Percentiles rank a stretch among this genome's conserved stretches.
phyloP scores from a whole-genome alignment of 2,113 vertebrate genomes.

The Tympanuchus pallidicinctus region DNA sequence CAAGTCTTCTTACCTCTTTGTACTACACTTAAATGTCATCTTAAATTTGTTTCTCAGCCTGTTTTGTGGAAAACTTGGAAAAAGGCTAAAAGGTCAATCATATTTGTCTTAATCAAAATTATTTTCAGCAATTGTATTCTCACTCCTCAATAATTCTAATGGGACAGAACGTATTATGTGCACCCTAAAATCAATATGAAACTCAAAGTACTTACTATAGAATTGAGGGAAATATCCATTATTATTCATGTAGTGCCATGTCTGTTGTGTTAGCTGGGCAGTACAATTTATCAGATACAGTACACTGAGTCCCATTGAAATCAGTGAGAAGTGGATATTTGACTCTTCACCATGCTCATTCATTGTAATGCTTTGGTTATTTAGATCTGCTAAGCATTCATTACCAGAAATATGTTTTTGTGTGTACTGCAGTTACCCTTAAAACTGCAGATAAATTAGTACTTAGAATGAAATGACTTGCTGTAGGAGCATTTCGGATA shows the following conservation, averaged over 20 bases:
- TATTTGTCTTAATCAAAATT: conserved; percentile 56
- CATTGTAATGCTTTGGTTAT: conserved; percentile 19
- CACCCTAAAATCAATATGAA: conserved; percentile 26
- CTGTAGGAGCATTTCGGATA: not conserved
- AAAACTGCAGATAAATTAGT: not conserved
- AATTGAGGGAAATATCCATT: not conserved
- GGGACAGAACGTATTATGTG: not conserved
- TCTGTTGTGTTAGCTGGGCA: conserved; percentile 8
- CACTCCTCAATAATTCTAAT: conserved; percentile 56
- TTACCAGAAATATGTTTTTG: not conserved
- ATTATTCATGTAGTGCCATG: conserved; percentile 5
- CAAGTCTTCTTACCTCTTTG: not conserved
- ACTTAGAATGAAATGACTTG: not conserved
- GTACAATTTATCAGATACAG: conserved; percentile 31
- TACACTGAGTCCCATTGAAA: conserved; percentile 29
- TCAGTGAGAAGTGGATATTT: conserved; percentile 32
- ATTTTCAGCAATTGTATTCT: conserved; percentile 57
- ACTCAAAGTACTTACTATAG: conserved; percentile 23
- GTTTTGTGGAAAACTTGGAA: conserved; percentile 9
- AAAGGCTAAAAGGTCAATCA: conserved; percentile 29
- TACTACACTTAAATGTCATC: not conserved
- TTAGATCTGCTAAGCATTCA: conserved; percentile 27
- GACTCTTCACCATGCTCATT: conserved; percentile 15
- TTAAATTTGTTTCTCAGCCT: not conserved
- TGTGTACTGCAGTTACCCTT: not conserved